Conservation (phyloP, 1,140 invertebrate genomes). For the Temnothorax nylanderi region DNA sequence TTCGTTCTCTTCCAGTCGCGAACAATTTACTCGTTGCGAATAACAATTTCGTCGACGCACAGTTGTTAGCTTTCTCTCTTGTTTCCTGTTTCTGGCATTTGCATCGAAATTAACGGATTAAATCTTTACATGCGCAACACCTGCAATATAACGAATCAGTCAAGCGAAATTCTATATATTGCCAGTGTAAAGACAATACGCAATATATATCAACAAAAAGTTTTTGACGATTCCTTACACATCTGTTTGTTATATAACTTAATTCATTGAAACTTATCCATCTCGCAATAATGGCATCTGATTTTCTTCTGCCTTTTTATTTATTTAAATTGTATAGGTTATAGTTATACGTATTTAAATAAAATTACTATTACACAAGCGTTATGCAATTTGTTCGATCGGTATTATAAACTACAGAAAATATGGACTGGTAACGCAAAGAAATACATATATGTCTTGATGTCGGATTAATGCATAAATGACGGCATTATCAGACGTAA, state of each 20-base stretch:
- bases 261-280: not conserved
- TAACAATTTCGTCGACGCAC: not conserved
- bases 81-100: constrained; percentile 50
- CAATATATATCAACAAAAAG: not conserved
- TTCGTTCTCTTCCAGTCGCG: not conserved
- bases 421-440: too few relatives aligned
- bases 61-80: not conserved
- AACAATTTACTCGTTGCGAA: constrained; percentile 11
- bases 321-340: not conserved
- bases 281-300: not conserved
- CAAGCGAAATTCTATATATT: constrained; percentile 33
- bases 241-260: not conserved
- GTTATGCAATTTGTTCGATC: too few relatives aligned
- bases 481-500: not conserved
- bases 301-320: not conserved
- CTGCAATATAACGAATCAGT: constrained; percentile 24
- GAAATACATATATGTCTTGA: not conserved
- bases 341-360: not conserved
- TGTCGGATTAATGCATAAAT: not conserved
- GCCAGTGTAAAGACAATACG: not conserved
- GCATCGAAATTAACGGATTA: constrained; percentile 65
- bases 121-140: constrained; percentile 42
- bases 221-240: not conserved
- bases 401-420: too few relatives aligned
- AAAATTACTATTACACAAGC: not conserved